A percentile compares a stretch with the other conserved stretches of the same genome.
Conservation (phyloP, 2,113 vertebrate species). For the Daboia siamensis region DNA sequence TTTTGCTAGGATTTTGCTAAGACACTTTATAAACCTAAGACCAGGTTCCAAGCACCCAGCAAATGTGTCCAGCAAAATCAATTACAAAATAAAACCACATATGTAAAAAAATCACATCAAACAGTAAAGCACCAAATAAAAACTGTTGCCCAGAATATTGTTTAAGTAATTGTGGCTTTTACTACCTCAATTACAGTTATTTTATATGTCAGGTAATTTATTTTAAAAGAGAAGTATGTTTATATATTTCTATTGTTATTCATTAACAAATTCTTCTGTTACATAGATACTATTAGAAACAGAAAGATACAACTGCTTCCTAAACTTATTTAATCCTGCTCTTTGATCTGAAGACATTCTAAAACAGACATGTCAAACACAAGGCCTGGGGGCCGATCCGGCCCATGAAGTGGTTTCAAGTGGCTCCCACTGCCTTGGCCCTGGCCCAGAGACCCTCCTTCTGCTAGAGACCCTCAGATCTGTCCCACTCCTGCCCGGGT, state of each 20-base stretch:
- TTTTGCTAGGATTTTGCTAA: not conserved
- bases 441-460: too few relatives aligned
- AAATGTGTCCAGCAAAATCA: not conserved
- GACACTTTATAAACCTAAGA: not conserved
- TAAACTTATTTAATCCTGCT: not conserved
- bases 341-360: not conserved
- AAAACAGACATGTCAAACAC: too few relatives aligned
- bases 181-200: not conserved
- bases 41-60: not conserved
- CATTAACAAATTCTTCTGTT: not conserved
- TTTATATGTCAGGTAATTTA: not conserved
- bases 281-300: not conserved
- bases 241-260: conserved; percentile 8
- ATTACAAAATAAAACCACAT: not conserved
- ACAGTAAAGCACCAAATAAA: not conserved
- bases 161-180: not conserved
- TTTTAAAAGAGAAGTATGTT: not conserved
- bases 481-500: too few relatives aligned
- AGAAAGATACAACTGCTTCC: not conserved
- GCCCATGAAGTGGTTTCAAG: too few relatives aligned
- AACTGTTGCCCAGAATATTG: not conserved
- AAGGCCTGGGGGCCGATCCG: too few relatives aligned
- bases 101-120: not conserved
- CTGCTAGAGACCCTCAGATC: too few relatives aligned
- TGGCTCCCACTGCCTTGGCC: too few relatives aligned